Evolutionary conservation across 2,888 invertebrate species (phyloP), one percentile per base, ranked within the genome.

Genomic region (Sphecodes monilicornis): DNA sequence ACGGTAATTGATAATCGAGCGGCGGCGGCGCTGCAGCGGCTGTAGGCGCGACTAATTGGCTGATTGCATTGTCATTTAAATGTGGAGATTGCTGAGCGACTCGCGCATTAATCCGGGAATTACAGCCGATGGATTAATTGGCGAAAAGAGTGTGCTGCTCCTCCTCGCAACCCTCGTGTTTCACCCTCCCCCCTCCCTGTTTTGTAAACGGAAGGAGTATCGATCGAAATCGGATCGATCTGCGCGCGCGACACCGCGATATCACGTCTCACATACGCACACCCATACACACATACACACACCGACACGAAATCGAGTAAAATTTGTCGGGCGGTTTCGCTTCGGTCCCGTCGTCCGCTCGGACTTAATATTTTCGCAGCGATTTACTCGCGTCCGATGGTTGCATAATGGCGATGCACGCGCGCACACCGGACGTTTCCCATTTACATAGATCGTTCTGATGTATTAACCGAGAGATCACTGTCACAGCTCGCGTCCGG

Each of bases 1-100:
- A 89, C 91, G 91, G 89, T 92, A 93, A 93, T 93, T 93, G 93
- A 93, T 93, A 93, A 93, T 93, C 91, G 92, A 91, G 90, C 91
- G 87, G 87, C 88, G 88, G 86, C 50, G 22, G n/a, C 10, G 29
- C 86, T n/a, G 16, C 43, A 0, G 50, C 87, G 85, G 81, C 77
- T 76, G 76, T 78, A 83, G 83, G 90, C 90, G 86, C 91, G 86
- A 86, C 87, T 87, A 87, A 87, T 87, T 87, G 87, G 87, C 90
- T 90, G 92, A 92, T 92, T 92, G 88, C 90, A 88, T 90, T 91
- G 86, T 92, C 90, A 92, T 92, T 92, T 92, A 92, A 93, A 93
- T 90, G 89, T 84, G 81, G 88, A 91, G 89, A 90, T 91, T 90
- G 86, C 86, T 85, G 80, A 76, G 89, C 88, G 90, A 91, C 85